phyloP scores from a whole-genome alignment of 53 echinoderm and acorn worm species.

The Luidia sarsii region DNA sequence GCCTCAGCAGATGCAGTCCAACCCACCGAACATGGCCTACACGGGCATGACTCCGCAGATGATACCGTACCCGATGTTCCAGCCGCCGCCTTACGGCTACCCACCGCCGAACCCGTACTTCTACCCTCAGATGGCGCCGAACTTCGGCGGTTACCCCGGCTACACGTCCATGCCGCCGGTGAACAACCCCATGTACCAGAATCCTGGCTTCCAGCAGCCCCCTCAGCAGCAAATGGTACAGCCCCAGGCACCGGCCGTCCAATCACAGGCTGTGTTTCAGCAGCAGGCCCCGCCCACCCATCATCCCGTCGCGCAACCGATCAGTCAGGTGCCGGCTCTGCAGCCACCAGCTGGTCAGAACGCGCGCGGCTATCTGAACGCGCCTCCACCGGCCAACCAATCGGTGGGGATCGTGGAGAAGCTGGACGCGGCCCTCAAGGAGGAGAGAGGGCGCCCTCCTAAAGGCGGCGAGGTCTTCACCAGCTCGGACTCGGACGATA shows the following conservation, averaged over 20 bases:
- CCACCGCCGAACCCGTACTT: conserved; percentile 15
- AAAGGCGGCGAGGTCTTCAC: conserved; percentile 37
- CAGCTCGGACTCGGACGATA: conserved; percentile 43
- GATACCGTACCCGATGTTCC: conserved; percentile 17
- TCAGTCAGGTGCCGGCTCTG: neutral
- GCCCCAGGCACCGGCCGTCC: neutral
- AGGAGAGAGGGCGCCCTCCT: conserved; percentile 1
- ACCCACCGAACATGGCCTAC: conserved; percentile 15
- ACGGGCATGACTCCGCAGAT: conserved; percentile 10
- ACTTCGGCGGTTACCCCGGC: conserved; percentile 8
- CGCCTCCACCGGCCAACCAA: neutral
- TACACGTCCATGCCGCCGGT: conserved; percentile 14
- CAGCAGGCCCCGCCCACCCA: neutral
- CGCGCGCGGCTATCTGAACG: neutral
- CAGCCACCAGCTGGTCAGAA: neutral
- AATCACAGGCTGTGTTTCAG: too few species aligned
- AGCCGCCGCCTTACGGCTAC: conserved; percentile 16
- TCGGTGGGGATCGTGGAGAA: conserved; percentile 3
- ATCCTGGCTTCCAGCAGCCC: neutral
- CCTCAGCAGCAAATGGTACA: neutral
- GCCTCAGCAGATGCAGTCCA: neutral
- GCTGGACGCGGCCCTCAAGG: neutral
- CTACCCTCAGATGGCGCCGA: conserved; percentile 16
- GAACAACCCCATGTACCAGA: conserved; percentile 11
- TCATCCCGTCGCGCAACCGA: neutral